A percentile compares a stretch with the other conserved stretches of the same genome.
Conservation (phyloP, 2,113 vertebrate species). For the Perca flavescens region DNA sequence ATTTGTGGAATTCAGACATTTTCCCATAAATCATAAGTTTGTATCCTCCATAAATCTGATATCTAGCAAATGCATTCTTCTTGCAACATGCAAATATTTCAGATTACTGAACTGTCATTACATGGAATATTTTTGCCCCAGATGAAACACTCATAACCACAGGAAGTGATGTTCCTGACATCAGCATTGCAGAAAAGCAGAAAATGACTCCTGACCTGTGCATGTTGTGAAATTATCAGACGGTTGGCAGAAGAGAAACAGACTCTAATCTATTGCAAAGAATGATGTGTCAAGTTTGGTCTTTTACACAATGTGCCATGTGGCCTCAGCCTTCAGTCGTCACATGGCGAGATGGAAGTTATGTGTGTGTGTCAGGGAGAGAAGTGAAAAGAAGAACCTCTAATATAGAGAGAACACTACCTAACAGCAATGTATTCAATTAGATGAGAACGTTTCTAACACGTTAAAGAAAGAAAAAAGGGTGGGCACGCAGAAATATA, state of each 20-base stretch:
- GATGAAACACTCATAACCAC: slow-evolving; percentile 37
- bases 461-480: not conserved
- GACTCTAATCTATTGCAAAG: not conserved
- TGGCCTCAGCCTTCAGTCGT: slow-evolving; percentile 10
- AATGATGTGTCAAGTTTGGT: not conserved
- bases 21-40: not conserved
- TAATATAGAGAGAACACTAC: not conserved
- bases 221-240: not conserved
- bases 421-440: not conserved
- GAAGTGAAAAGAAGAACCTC: not conserved
- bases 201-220: slow-evolving; percentile 1
- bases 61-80: not conserved
- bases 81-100: not conserved
- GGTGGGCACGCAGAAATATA: slow-evolving; percentile 3
- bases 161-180: slow-evolving; percentile 60
- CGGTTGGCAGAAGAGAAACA: slow-evolving; percentile 11
- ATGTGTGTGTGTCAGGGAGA: slow-evolving; percentile 6
- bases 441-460: not conserved
- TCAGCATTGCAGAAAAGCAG: slow-evolving; percentile 20
- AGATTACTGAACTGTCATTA: not conserved
- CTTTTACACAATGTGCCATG: slow-evolving; percentile 8
- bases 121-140: not conserved
- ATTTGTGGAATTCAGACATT: not conserved
- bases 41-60: not conserved
- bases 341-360: slow-evolving; percentile 22